These are phyloP conservation scores for Cephus cinctus DNA, from an alignment of 1,140 invertebrate genomes.

Conservation along the genomic window DNA sequence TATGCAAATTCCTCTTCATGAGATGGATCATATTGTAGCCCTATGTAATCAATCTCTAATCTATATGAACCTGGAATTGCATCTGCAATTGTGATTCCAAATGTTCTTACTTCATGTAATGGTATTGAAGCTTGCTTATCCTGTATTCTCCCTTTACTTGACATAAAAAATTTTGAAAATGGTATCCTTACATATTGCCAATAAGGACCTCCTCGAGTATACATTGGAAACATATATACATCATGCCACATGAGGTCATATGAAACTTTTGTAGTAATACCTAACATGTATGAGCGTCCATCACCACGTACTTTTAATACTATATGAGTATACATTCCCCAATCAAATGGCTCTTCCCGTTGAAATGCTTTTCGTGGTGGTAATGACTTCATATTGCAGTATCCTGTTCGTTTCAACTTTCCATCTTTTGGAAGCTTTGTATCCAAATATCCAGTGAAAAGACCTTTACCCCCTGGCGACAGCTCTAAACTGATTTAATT, in stretches of 20 bases:
- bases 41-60: slow-evolving; percentile 94
- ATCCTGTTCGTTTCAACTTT: slow-evolving; percentile 69
- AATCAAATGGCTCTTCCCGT: slow-evolving; percentile 68
- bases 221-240: slow-evolving; percentile 77
- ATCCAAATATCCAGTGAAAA: slow-evolving; percentile 76
- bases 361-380: slow-evolving; percentile 79
- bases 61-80: slow-evolving; percentile 79
- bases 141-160: slow-evolving; percentile 83
- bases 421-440: slow-evolving; percentile 79
- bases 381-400: slow-evolving; percentile 72
- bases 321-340: slow-evolving; percentile 78
- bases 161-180: slow-evolving; percentile 90
- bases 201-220: slow-evolving; percentile 93
- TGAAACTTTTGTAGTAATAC: slow-evolving; percentile 67
- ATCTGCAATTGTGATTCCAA: slow-evolving; percentile 83
- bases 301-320: slow-evolving; percentile 86
- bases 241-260: slow-evolving; percentile 85
- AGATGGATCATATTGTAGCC: slow-evolving; percentile 72
- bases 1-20: slow-evolving; percentile 85
- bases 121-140: slow-evolving; percentile 71
- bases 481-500: slow-evolving; percentile 54
- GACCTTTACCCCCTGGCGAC: slow-evolving; percentile 67
- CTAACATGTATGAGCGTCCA: slow-evolving; percentile 83
- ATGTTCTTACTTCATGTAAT: slow-evolving; percentile 62
- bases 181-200: slow-evolving; percentile 95